Percentiles rank a stretch among this genome's conserved stretches.
These are phyloP conservation scores for Philypnodon macrostomus DNA, from an alignment of 2,797 vertebrate genomes.

Conservation along the genomic window DNA sequence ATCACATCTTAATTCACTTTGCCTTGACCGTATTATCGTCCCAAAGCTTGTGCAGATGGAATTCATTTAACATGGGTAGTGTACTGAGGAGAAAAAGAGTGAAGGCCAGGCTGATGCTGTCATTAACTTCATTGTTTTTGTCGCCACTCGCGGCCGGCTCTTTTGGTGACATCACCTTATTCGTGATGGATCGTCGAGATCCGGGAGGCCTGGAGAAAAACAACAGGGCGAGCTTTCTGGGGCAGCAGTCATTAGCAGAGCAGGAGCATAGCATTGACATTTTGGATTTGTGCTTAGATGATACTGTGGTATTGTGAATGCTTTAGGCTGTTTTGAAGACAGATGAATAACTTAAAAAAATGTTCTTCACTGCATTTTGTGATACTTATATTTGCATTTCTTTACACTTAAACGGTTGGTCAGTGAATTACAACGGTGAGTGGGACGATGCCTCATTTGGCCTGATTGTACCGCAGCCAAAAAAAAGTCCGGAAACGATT, in stretches of 20 bases:
- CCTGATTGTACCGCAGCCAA: slow-evolving; percentile 13
- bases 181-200: slow-evolving; percentile 47
- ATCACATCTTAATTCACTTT: slow-evolving; percentile 29
- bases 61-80: slow-evolving; percentile 56
- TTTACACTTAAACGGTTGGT: no score
- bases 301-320: slow-evolving; percentile 27
- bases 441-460: slow-evolving; percentile 5
- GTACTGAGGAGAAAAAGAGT: slow-evolving; percentile 25
- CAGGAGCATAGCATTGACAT: no score
- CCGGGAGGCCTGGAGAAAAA: slow-evolving; percentile 48
- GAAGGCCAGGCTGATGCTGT: slow-evolving; percentile 35
- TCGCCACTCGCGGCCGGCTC: slow-evolving; percentile 40
- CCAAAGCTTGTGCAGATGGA: slow-evolving; percentile 59
- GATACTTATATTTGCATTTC: no score
- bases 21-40: slow-evolving; percentile 8
- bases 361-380: no score
- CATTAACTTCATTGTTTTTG: slow-evolving; percentile 57
- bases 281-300: slow-evolving; percentile 33
- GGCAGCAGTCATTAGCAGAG: slow-evolving; percentile 33
- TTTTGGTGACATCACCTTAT: slow-evolving; percentile 47
- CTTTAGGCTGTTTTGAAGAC: no score
- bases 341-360: no score
- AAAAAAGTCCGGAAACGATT: slow-evolving; percentile 10
- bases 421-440: slow-evolving; percentile 17
- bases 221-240: slow-evolving; percentile 40